Conservation (phyloP, 2,797 vertebrate genomes). For the Eulemur coronatus region DNA sequence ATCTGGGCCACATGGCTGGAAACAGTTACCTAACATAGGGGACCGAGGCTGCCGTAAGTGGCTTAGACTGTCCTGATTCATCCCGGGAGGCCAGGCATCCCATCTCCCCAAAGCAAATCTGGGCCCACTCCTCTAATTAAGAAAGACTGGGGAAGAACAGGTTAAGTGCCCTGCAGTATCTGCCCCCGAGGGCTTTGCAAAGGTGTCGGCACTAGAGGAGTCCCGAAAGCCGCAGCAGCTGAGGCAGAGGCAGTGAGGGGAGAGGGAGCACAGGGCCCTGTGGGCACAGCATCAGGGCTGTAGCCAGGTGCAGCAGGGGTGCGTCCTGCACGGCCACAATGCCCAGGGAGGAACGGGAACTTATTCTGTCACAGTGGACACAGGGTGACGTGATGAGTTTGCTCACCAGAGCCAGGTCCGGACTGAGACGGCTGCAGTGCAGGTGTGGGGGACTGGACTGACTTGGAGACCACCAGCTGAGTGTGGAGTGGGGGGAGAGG, state of each 20-base stretch:
- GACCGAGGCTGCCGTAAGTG: not conserved
- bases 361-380: no score
- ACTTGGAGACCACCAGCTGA: not conserved
- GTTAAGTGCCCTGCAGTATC: rapidly evolving
- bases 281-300: rapidly evolving
- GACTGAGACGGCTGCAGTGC: not conserved
- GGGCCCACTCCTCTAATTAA: not conserved
- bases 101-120: not conserved
- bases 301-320: rapidly evolving
- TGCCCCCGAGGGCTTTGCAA: no score
- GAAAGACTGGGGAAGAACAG: not conserved
- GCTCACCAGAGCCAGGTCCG: not conserved
- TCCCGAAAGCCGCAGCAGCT: rapidly evolving
- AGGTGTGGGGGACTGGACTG: no score
- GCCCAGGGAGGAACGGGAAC: not conserved
- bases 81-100: not conserved
- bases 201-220: not conserved
- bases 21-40: not conserved
- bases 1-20: not conserved
- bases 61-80: not conserved
- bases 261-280: rapidly evolving
- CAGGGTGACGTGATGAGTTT: not conserved
- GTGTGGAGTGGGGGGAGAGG: not conserved
- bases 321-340: rapidly evolving
- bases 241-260: not conserved